Percentiles rank a stretch among this genome's conserved stretches.
These are phyloP conservation scores for Tursiops truncatus DNA, from an alignment of 2,113 vertebrate species.

Conservation along the genomic window DNA sequence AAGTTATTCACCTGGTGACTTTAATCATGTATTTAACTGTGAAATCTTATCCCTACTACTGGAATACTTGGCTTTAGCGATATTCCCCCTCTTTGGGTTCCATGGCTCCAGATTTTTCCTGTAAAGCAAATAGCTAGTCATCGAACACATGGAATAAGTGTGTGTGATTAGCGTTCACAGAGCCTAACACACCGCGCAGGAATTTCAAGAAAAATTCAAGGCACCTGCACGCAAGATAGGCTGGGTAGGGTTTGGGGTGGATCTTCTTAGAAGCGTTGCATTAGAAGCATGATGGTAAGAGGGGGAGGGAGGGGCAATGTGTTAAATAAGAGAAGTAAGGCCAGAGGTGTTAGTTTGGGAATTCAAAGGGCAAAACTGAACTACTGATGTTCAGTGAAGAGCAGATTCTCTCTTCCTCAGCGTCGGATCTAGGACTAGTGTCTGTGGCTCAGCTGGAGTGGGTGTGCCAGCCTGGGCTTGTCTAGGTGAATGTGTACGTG, in stretches of 20 bases:
- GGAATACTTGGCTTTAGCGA: slow-evolving; percentile 21
- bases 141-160: not conserved
- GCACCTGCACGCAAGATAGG: not conserved
- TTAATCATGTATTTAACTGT: slow-evolving; percentile 28
- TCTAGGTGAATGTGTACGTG: too few relatives aligned
- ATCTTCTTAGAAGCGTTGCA: not conserved
- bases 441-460: not conserved
- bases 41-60: slow-evolving; percentile 17
- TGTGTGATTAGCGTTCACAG: not conserved
- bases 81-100: not conserved
- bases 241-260: not conserved
- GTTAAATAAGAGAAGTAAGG: not conserved
- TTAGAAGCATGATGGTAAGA: not conserved
- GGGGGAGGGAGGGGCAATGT: not conserved
- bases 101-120: not conserved
- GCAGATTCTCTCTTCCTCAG: not conserved
- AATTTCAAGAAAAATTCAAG: not conserved
- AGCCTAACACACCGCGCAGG: too few relatives aligned
- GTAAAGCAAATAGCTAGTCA: not conserved
- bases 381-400: not conserved
- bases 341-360: not conserved
- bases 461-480: not conserved
- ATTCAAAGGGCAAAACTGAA: not conserved
- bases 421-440: not conserved
- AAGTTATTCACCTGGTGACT: slow-evolving; percentile 44